Base-by-base conservation (phyloP, 2,888 invertebrate genomes). In the Cheilosia vernalis region DNA sequence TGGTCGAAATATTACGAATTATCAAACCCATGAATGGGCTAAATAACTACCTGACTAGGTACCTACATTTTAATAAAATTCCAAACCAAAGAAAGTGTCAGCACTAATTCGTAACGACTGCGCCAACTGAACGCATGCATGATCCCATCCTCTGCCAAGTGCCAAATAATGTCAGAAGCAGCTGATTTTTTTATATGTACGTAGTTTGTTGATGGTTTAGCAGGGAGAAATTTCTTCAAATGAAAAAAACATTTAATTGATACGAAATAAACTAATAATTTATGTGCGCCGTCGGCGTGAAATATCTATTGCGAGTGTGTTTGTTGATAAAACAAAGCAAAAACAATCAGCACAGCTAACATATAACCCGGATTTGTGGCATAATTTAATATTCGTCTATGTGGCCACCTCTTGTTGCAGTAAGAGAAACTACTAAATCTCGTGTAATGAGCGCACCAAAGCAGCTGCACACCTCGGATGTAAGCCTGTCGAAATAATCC, bases 151-250 rank as follows among this genome's bases (percentile, higher is more conserved):
- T 33, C 30, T 47, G 27, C 1, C 33, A 61, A 61, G 56, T 30
- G 2, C 7, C 42, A 19, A 70, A n/a, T n/a, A 69, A 74, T 44
- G 60, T 82, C 76, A 76, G 15, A 58, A 53, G n/a, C 81, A 82
- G 81, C 81, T 82, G 81, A 56, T 64, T 58, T 76, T 76, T 64
- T 70, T 44, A 42, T 60, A 49, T 51, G 60, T 40, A 66, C 81
- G 70, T 49, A 69, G 70, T 76, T 82, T 82, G 76, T 82, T 82
- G 81, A 61, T 70, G 17, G 76, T 66, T 67, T 10, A 9, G 1
- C 5, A 19, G 21, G n/a, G 56, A 44, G 53, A 56, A 37, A 21
- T 55, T 53, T 49, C 44, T 40, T 55, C 51, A 4, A 19, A 27
- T 10, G n/a, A 40, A 53, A 40, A 37, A 58, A 58, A 17, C 49